Conservation (phyloP, 2,888 invertebrate species). For the Drosophila prostipennis region DNA sequence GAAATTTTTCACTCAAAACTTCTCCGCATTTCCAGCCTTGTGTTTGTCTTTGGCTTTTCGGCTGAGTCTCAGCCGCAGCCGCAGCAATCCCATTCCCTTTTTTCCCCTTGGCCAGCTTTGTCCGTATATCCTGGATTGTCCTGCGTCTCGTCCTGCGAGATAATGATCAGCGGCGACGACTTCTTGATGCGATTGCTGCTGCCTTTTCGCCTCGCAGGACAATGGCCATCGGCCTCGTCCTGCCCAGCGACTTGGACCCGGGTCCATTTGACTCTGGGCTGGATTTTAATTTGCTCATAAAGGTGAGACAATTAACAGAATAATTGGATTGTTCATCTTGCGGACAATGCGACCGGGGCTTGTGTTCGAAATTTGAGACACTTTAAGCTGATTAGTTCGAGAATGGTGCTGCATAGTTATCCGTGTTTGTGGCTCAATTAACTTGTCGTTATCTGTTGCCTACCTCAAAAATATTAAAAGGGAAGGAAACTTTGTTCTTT, state of each 20-base stretch:
- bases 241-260: constrained; percentile 34
- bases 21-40: constrained; percentile 40
- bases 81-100: constrained; percentile 41
- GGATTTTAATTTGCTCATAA: constrained; percentile 82
- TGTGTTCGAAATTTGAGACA: constrained; percentile 1
- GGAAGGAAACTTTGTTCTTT: neutral
- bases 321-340: constrained; percentile 81
- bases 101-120: constrained; percentile 24
- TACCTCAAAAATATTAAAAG: neutral
- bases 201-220: constrained; percentile 51
- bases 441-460: constrained; percentile 6
- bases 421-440: constrained; percentile 18
- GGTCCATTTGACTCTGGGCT: constrained; percentile 77
- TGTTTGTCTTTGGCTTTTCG: constrained; percentile 67
- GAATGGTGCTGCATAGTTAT: neutral
- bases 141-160: constrained; percentile 44
- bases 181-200: constrained; percentile 82
- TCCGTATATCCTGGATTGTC: constrained; percentile 23
- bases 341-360: constrained; percentile 58
- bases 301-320: constrained; percentile 83
- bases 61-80: constrained; percentile 47
- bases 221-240: constrained; percentile 50
- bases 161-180: constrained; percentile 80
- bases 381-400: constrained; percentile 47
- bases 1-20: constrained; percentile 74